phyloP scores from a whole-genome alignment of 2,113 vertebrate genomes.

The Forbesichthys agassizii region DNA sequence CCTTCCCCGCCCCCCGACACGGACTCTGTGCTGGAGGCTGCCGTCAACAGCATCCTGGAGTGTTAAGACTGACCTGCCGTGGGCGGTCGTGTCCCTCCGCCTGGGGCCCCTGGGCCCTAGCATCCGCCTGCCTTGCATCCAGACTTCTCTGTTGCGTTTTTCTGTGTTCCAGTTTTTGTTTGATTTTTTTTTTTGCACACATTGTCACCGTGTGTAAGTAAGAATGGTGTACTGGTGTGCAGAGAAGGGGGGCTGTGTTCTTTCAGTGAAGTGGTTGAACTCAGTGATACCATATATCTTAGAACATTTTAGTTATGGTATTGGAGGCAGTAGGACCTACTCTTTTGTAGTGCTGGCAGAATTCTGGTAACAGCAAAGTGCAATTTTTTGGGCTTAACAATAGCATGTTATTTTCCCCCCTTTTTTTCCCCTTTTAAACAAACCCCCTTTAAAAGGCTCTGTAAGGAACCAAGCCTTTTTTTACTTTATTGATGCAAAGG shows the following conservation, averaged over 20 bases:
- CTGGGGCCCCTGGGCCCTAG: neutral
- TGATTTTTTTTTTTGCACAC: neutral
- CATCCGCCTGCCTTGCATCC: slow-evolving; percentile 3
- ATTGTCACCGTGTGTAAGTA: slow-evolving; percentile 10
- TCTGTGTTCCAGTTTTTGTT: too few species aligned
- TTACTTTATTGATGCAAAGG: slow-evolving; percentile 27
- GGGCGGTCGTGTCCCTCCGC: slow-evolving; percentile 1
- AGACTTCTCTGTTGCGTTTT: slow-evolving; percentile 23
- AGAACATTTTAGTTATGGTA: slow-evolving; percentile 33
- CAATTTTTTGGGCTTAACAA: slow-evolving; percentile 49
- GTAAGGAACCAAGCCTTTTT: neutral
- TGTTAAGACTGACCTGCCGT: slow-evolving; percentile 81
- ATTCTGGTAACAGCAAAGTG: slow-evolving; percentile 57
- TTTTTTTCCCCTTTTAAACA: slow-evolving; percentile 8
- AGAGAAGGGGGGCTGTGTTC: slow-evolving; percentile 52
- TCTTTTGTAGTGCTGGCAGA: neutral
- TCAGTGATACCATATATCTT: slow-evolving; percentile 38
- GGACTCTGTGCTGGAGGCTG: slow-evolving; percentile 97
- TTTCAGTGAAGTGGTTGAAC: slow-evolving; percentile 20
- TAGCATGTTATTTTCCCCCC: too few species aligned
- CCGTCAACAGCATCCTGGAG: slow-evolving; percentile 99
- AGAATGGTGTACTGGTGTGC: slow-evolving; percentile 25
- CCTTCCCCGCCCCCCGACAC: slow-evolving; percentile 80
- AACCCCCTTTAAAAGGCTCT: slow-evolving; percentile 22
- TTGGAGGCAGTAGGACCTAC: slow-evolving; percentile 10